Percentiles rank a stretch among this genome's conserved stretches.
Evolutionary conservation across 2,113 vertebrate genomes (phyloP).

Genomic region (Tragelaphus scriptus): DNA sequence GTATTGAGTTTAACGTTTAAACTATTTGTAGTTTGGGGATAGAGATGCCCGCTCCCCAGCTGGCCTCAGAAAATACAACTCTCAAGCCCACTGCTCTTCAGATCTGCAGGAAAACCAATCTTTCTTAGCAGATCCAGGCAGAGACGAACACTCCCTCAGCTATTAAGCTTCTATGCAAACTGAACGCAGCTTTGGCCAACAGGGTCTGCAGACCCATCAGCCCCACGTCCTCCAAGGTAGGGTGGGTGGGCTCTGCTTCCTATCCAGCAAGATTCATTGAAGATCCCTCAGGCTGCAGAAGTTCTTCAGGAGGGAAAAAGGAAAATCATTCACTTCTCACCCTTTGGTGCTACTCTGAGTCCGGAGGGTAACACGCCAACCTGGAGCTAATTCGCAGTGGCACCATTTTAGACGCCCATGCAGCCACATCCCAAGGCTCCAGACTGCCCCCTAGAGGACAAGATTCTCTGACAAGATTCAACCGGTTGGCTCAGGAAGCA

Average conservation of each 20-base stretch:
- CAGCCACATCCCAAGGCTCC: background rate
- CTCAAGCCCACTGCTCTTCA: background rate
- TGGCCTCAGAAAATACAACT: background rate
- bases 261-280: fast-evolving
- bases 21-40: background rate
- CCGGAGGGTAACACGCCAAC: background rate
- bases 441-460: background rate
- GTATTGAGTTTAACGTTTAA: background rate
- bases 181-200: background rate
- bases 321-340: too few relatives aligned
- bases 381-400: background rate
- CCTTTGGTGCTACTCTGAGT: background rate
- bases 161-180: background rate
- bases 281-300: background rate
- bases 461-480: background rate
- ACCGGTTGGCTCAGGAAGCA: background rate
- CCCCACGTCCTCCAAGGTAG: background rate
- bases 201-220: background rate
- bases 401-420: background rate
- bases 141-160: background rate
- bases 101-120: background rate
- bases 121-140: background rate
- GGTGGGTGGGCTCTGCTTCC: background rate
- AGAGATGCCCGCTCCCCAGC: background rate
- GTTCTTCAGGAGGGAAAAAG: background rate